Evolutionary conservation across 2,113 vertebrate species (phyloP).

Genomic region (Passer montanus): DNA sequence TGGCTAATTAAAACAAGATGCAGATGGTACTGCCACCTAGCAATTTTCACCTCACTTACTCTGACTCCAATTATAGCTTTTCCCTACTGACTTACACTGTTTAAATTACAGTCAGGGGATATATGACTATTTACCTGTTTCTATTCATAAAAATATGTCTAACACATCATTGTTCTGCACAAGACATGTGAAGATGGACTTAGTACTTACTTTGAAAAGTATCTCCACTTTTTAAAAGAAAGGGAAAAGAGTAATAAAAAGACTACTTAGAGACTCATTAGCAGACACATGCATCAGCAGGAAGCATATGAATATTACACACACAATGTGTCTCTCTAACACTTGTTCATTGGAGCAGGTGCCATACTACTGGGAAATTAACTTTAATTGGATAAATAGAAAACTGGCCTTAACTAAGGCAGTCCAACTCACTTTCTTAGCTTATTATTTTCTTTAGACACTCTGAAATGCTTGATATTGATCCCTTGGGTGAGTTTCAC

Average conservation of each 20-base stretch:
- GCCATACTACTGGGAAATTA: conserved; percentile 43
- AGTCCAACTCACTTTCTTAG: background rate
- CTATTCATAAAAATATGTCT: conserved; percentile 66
- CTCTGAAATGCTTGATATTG: background rate
- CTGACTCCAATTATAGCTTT: conserved; percentile 75
- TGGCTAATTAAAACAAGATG: conserved; percentile 76
- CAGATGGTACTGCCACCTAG: conserved; percentile 77
- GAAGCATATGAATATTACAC: conserved; percentile 24
- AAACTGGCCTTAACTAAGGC: conserved; percentile 2
- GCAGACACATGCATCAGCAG: background rate
- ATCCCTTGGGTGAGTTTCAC: background rate
- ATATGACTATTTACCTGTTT: conserved; percentile 73
- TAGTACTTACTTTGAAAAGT: conserved; percentile 23
- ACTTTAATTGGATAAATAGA: conserved; percentile 45
- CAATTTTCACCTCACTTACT: conserved; percentile 81
- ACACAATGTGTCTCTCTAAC: background rate
- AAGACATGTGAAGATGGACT: conserved; percentile 41
- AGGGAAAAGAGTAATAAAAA: background rate
- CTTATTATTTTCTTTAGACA: conserved; percentile 18
- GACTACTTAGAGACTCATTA: conserved; percentile 34
- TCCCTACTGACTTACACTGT: conserved; percentile 76
- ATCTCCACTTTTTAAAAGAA: conserved; percentile 14
- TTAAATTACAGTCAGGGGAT: conserved; percentile 77
- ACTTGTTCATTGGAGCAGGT: conserved; percentile 12
- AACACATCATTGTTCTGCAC: conserved; percentile 56